Base-by-base conservation (phyloP, 2,113 vertebrate species). In the Dinomys branickii region DNA sequence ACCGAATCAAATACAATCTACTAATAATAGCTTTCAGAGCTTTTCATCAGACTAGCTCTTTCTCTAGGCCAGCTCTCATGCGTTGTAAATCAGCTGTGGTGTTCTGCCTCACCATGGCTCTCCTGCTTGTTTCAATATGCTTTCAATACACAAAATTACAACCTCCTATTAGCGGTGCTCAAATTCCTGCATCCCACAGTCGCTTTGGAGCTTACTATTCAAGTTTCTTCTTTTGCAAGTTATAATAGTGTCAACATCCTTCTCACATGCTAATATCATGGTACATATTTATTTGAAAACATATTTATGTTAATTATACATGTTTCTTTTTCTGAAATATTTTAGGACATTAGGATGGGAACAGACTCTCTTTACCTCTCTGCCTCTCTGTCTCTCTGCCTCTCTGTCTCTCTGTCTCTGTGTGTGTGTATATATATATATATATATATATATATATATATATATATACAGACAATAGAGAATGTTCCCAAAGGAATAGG, bases 1-100 rank as follows among this genome's bases (percentile, higher is more conserved):
- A 92, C 89, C 73, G 95, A 84, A 97, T 97, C 91, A 96, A 94
- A 94, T 78, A 71, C 89, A 96, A 77, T 93, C 93, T 97, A 89
- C 95, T 96, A 93, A 96, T 95, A 95, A 96, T 94, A 97, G 63
- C 80, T 52, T 82, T 86, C 90, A 89, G 91, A 41, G 69, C 92
- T 95, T 97, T 65, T 83, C 90, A 94, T 97, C 90, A 92, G 78
- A n/a, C 24, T 61, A 30, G 35, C 59, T 94, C 24, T 50, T 86
- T 86, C 54, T 82, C 50, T 69, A 4, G 35, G 90, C n/a, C 83
- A 50, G 86, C 61, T 82, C 35, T 86, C 13, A 1, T 0, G 78
- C 61, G 67, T 12, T 81, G 80, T 81, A 91, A 92, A 75, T 95
- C 94, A 91, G 73, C 41, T 7, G 35, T 22, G 47, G 17, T n/a